Percentiles rank a stretch among this genome's conserved stretches.
phyloP scores from a whole-genome alignment of 2,797 vertebrate genomes.

The Pteronotus mesoamericanus region DNA sequence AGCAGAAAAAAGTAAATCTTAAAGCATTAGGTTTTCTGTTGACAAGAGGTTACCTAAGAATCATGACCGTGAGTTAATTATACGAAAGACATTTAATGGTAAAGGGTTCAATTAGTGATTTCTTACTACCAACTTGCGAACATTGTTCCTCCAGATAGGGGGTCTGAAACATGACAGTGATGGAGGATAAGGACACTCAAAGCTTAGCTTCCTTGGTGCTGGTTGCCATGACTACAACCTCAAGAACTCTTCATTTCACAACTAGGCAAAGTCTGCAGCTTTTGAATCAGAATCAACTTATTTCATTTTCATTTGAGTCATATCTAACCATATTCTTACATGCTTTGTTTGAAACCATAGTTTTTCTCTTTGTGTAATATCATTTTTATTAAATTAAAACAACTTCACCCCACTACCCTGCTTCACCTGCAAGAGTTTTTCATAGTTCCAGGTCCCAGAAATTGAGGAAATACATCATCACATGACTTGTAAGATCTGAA shows the following conservation, averaged over 20 bases:
- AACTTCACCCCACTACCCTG: fast-evolving
- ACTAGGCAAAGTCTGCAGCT: conserved; percentile 23
- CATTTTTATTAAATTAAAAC: neutral
- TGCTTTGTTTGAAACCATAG: neutral
- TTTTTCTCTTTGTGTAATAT: neutral
- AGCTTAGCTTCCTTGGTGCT: neutral
- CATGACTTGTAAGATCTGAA: neutral
- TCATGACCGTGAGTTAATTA: neutral
- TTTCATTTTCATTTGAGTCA: conserved; percentile 45
- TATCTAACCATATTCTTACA: conserved; percentile 1
- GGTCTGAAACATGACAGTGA: neutral
- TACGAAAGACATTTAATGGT: neutral
- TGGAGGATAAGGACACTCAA: neutral
- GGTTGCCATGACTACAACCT: conserved; percentile 62
- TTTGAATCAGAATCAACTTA: conserved; percentile 63
- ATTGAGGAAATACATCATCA: neutral
- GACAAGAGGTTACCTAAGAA: neutral
- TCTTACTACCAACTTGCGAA: neutral
- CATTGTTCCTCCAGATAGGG: neutral
- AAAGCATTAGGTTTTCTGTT: neutral
- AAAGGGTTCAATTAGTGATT: neutral
- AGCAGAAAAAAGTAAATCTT: neutral
- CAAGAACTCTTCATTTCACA: conserved; percentile 28
- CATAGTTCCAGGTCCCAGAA: neutral
- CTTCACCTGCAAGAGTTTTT: neutral